Percentiles rank a stretch among this genome's conserved stretches.
These are phyloP conservation scores for Sebastes kiyomatsui DNA, from an alignment of 2,797 vertebrate species.

Conservation along the genomic window DNA sequence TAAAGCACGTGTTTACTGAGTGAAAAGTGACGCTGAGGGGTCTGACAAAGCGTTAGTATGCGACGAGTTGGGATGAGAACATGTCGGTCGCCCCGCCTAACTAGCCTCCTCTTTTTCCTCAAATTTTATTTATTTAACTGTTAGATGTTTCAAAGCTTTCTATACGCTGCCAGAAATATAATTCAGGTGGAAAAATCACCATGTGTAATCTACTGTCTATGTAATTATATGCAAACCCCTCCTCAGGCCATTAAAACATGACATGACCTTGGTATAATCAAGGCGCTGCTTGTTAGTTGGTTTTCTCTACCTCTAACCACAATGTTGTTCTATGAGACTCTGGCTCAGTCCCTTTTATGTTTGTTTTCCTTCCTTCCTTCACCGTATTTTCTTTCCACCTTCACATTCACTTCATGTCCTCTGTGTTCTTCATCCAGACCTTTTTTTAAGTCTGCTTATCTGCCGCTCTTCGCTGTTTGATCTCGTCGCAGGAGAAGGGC, in stretches of 20 bases:
- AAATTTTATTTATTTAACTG: background rate
- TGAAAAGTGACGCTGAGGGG: too few relatives aligned
- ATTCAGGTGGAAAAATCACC: background rate
- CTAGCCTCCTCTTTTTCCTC: background rate
- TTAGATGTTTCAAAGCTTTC: background rate
- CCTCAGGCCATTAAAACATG: background rate
- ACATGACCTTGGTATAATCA: background rate
- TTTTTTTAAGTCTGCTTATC: constrained; percentile 54
- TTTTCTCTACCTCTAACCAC: background rate
- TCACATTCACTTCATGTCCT: constrained; percentile 11
- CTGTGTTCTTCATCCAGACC: constrained; percentile 37
- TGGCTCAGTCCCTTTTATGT: background rate
- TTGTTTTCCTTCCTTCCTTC: background rate
- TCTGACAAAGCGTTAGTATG: too few relatives aligned
- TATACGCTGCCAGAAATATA: background rate
- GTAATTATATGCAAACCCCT: background rate
- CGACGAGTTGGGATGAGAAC: too few relatives aligned
- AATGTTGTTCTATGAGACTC: background rate
- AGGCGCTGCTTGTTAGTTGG: background rate
- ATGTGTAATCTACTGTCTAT: background rate
- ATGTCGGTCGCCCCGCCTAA: too few relatives aligned
- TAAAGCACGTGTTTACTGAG: too few relatives aligned
- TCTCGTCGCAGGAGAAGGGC: constrained; percentile 57
- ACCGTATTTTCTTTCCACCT: background rate
- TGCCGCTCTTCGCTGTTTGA: constrained; percentile 55